Evolutionary conservation across 2,888 invertebrate species (phyloP), one percentile per base, ranked within the genome.

Genomic region (Amiota minor): DNA sequence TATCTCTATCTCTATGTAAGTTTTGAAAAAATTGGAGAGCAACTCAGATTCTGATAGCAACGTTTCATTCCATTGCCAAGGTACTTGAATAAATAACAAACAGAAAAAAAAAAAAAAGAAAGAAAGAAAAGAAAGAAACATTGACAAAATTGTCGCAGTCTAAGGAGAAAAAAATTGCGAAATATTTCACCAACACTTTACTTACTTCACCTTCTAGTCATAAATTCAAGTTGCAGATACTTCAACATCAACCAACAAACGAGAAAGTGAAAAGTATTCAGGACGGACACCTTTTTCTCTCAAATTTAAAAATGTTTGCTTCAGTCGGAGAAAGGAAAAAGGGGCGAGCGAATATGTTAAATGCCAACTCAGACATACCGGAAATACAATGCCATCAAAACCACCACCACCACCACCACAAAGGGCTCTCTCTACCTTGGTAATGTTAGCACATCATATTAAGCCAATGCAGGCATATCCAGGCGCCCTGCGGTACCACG

Each of bases 401-500:
- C 35, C 35, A 35, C 6, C 35, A 35, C 35, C 6, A 35, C 35
- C 35, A 35, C 35, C 35, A 35, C 0, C 6, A 35, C 35, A 3
- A 35, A 35, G 6, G 35, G 6, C 6, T 2, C 35, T 23, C 23
- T 23, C 3, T 35, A 35, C 35, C 35, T 35, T 2, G 35, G 35
- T 35, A 35, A 35, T 35, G 35, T 16, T 18, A 11, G 10, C 11
- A 47, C 9, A 46, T 16, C 46, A 65, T 45, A 45, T 16, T 16
- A 64, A 16, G 64, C 45, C 10, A 46, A 18, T 12, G 65, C 16
- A 18, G 16, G 47, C 65, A 65, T 65, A 47, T 10, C 9, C 45
- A 9, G 62, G 35, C 65, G 18, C 46, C 65, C 65, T 65, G 65
- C 47, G 65, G 65, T 65, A 35, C 8, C 16, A 65, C 65, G 65